Evolutionary conservation across 2,113 vertebrate species (phyloP).

Genomic region (Indicator maculatus): DNA sequence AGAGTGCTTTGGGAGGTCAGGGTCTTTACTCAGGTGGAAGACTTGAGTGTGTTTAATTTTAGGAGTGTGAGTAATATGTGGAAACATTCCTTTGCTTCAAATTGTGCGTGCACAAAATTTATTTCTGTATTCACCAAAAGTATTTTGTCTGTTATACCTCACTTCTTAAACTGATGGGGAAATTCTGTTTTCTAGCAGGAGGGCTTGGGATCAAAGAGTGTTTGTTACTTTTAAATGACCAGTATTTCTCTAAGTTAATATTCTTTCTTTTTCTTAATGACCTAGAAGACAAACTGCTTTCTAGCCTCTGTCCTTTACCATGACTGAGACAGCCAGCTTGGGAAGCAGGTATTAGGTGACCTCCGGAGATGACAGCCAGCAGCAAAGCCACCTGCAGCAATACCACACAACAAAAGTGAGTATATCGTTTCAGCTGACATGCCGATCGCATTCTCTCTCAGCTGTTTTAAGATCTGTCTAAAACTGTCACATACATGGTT

Average conservation of each 20-base stretch:
- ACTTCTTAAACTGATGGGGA: background rate
- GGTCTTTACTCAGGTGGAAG: background rate
- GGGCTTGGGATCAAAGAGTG: background rate
- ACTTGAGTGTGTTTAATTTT: background rate
- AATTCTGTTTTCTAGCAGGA: background rate
- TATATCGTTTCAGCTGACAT: background rate
- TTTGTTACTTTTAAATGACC: background rate
- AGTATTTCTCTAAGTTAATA: background rate
- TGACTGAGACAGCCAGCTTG: background rate
- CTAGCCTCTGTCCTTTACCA: background rate
- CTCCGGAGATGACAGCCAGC: background rate
- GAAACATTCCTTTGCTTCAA: background rate
- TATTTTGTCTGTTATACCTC: background rate
- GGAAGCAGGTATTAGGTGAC: background rate
- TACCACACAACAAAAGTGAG: background rate
- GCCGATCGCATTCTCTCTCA: background rate
- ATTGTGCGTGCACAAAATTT: background rate
- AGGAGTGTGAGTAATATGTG: background rate
- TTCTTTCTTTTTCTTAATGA: background rate
- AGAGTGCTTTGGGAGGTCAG: background rate
- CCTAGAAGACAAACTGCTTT: background rate
- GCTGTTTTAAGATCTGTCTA: background rate
- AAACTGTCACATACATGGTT: rapidly evolving
- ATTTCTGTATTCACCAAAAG: background rate
- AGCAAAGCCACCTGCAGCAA: background rate